Base-by-base conservation (phyloP, 2,113 vertebrate species). In the Carettochelys insculpta region DNA sequence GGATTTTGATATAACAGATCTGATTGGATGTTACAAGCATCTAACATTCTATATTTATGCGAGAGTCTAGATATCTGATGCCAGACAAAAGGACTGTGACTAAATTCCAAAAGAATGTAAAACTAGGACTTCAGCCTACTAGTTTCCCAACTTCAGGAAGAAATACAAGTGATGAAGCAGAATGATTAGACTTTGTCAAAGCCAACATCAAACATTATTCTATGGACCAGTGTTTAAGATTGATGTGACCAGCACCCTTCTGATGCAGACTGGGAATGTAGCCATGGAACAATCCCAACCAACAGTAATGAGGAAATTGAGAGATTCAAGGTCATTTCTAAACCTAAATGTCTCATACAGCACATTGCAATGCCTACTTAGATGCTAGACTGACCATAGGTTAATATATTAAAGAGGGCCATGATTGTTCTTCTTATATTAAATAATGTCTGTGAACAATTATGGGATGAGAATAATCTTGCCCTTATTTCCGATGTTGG, bases 251-350 rank as follows among this genome's bases (percentile, higher is more conserved):
- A 94, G 90, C 87, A 92, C 65, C 52, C 41, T 89, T 79, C 93
- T 95, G 95, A 95, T 94, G 96, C 90, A 88, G 81, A 85, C 93
- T 96, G 96, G 96, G 96, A 97, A 93, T 53, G 52, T 3, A 95
- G 96, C 96, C 96, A 95, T 95, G 94, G 95, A 97, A 96, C 87
- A 90, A 79, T 92, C 94, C 94, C 93, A 97, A 29, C 48, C 78
- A 90, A 76, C 87, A 94, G 93, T 82, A 94, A 85, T 92, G 90
- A 92, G 56, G 90, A 93, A 94, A 88, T 81, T 45, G 43, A 93
- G 81, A 85, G 53, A 96, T 82, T 97, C 96, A 97, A 97, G 96
- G 96, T 97, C 94, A 94, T 85, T 94, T 89, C 85, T 80, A 92
- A 88, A 53, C 79, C 83, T 86, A 88, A 83, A 82, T 80, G 85